These are phyloP conservation scores for Polylopha cassiicola DNA, from an alignment of 2,888 invertebrate species.

Conservation along the genomic window DNA sequence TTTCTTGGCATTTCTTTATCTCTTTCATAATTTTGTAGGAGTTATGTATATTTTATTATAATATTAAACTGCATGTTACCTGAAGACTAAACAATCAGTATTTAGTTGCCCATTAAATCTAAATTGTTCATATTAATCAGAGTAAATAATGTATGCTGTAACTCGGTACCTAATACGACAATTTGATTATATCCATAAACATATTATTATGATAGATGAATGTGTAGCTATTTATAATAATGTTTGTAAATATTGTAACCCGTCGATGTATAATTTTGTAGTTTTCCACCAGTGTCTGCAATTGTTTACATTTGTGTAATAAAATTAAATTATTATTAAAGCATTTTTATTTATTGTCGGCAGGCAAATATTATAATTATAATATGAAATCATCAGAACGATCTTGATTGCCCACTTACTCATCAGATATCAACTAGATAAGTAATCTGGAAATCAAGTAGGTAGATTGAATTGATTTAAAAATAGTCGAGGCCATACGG, in stretches of 20 bases:
- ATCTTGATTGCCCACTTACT: too few species aligned
- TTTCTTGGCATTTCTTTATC: too few species aligned
- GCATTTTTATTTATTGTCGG: conserved; percentile 28
- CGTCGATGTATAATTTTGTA: conserved; percentile 57
- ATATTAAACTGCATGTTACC: conserved; percentile 20
- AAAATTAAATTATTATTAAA: conserved; percentile 52
- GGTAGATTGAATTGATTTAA: too few species aligned
- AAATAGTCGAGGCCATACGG: too few species aligned
- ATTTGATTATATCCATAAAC: too few species aligned
- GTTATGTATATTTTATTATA: conserved; percentile 11
- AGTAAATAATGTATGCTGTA: too few species aligned
- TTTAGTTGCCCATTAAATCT: conserved; percentile 4
- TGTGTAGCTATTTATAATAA: conserved; percentile 14
- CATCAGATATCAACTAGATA: too few species aligned
- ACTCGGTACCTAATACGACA: too few species aligned
- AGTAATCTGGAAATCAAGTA: too few species aligned
- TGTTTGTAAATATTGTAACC: conserved; percentile 59
- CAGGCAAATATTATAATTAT: too few species aligned
- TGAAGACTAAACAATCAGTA: conserved; percentile 17
- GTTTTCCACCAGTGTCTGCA: conserved; percentile 68
- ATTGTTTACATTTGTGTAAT: conserved; percentile 66
- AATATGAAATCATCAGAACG: too few species aligned
- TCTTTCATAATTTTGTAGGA: background rate
- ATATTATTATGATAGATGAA: conserved; percentile 1
- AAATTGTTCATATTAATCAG: too few species aligned